Evolutionary conservation across 64 coral and sea anemone genomes (phyloP).

Genomic region (Acropora tenuis): DNA sequence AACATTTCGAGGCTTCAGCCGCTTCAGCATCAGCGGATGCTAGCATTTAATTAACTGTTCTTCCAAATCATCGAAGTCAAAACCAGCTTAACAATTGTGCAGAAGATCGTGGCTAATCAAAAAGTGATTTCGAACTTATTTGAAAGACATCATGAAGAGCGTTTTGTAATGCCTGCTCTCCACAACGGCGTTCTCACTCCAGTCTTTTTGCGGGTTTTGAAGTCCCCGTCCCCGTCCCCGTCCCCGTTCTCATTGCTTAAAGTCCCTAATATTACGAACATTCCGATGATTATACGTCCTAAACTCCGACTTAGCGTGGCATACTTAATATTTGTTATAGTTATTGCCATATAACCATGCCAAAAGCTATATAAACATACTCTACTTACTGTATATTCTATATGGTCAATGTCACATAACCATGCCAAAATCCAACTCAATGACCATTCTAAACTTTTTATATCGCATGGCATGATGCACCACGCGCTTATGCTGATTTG

Average conservation of each 20-base stretch:
- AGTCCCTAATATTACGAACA: neutral
- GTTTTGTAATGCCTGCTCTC: too few species aligned
- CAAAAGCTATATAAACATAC: neutral
- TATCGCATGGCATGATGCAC: constrained; percentile 12
- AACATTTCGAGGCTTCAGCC: too few species aligned
- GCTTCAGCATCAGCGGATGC: too few species aligned
- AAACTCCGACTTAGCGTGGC: neutral
- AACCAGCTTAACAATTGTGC: too few species aligned
- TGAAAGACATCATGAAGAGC: too few species aligned
- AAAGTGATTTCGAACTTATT: too few species aligned
- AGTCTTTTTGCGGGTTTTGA: too few species aligned
- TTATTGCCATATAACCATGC: constrained; percentile 26
- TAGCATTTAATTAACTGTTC: neutral
- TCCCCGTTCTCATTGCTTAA: too few species aligned
- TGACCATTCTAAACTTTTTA: constrained; percentile 19
- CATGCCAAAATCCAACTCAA: neutral
- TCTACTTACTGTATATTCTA: neutral
- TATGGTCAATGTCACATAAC: neutral
- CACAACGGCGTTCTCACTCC: too few species aligned
- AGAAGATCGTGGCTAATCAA: too few species aligned
- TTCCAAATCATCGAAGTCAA: neutral
- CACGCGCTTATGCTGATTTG: neutral
- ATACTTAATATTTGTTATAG: constrained; percentile 8
- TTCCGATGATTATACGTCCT: neutral
- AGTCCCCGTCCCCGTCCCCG: too few species aligned